Evolutionary conservation across 2,888 invertebrate species (phyloP).

Genomic region (Lochmaea capreae): DNA sequence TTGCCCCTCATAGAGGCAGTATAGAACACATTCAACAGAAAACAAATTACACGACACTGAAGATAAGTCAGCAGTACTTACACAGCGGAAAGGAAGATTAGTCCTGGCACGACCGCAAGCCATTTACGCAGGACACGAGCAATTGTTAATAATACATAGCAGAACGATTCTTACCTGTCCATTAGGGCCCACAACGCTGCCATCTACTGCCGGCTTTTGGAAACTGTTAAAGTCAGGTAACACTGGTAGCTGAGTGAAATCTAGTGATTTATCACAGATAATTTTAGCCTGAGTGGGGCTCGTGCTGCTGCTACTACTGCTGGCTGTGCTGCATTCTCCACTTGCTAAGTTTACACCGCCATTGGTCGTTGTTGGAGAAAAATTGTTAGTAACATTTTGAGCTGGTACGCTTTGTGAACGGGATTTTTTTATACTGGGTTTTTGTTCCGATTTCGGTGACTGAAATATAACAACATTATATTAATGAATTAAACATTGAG

Average conservation of each 20-base stretch:
- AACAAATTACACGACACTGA: no score
- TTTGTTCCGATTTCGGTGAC: slow-evolving; percentile 55
- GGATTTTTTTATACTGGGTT: slow-evolving; percentile 52
- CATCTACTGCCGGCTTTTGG: slow-evolving; percentile 58
- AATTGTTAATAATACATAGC: no score
- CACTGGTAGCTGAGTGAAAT: slow-evolving; percentile 61
- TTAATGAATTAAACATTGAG: slow-evolving; percentile 1
- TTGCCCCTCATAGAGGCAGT: no score
- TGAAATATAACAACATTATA: slow-evolving; percentile 35
- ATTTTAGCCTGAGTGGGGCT: slow-evolving; percentile 56
- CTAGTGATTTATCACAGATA: slow-evolving; percentile 65
- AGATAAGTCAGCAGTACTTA: no score
- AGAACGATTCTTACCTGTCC: slow-evolving; percentile 26
- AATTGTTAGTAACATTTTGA: slow-evolving; percentile 51
- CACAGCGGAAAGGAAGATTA: no score
- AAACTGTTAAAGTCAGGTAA: slow-evolving; percentile 67
- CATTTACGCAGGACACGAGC: no score
- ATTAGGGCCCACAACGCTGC: slow-evolving; percentile 39
- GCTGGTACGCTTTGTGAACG: slow-evolving; percentile 60
- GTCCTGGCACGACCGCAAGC: no score
- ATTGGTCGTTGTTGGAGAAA: slow-evolving; percentile 31
- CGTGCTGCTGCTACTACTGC: slow-evolving; percentile 58
- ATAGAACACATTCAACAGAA: no score
- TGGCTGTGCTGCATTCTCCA: slow-evolving; percentile 62
- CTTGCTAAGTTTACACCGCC: slow-evolving; percentile 23